phyloP scores from a whole-genome alignment of 2,888 invertebrate species.

The Strigamia transsilvanica region DNA sequence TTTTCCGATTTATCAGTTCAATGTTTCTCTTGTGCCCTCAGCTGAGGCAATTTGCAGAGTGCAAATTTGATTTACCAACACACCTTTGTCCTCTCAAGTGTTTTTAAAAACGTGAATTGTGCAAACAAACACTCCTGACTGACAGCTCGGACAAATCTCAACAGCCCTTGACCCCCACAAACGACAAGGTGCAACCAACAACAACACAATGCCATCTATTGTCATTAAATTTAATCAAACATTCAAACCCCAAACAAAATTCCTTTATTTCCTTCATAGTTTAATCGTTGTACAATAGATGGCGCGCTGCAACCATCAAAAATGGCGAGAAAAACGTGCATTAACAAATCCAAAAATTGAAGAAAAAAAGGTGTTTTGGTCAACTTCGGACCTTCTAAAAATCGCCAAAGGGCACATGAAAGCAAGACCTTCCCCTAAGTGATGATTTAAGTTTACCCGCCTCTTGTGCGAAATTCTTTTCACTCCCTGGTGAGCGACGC shows the following conservation, averaged over 20 bases:
- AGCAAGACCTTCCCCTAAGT: background rate
- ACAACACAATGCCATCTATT: too few relatives aligned
- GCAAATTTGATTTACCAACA: background rate
- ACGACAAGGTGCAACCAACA: too few relatives aligned
- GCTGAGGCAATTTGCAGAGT: background rate
- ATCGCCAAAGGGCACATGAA: background rate
- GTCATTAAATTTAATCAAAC: too few relatives aligned
- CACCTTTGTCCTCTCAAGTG: background rate
- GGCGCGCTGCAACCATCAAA: too few relatives aligned
- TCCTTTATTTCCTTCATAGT: too few relatives aligned
- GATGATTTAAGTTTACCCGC: constrained; percentile 26
- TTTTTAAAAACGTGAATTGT: background rate
- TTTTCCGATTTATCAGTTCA: too few relatives aligned
- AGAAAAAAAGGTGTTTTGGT: background rate
- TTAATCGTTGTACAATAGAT: too few relatives aligned
- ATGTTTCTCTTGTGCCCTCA: background rate
- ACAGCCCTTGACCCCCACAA: too few relatives aligned
- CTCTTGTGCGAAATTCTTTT: background rate
- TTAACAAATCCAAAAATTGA: too few relatives aligned
- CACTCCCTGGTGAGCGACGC: background rate
- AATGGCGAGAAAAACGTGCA: too few relatives aligned
- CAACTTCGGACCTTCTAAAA: background rate
- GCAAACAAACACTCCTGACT: background rate
- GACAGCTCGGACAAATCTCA: background rate
- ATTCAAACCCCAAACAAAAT: too few relatives aligned